Percentiles rank a stretch among this genome's conserved stretches.
Conservation (phyloP, 2,888 invertebrate species). For the Andrena camellia region DNA sequence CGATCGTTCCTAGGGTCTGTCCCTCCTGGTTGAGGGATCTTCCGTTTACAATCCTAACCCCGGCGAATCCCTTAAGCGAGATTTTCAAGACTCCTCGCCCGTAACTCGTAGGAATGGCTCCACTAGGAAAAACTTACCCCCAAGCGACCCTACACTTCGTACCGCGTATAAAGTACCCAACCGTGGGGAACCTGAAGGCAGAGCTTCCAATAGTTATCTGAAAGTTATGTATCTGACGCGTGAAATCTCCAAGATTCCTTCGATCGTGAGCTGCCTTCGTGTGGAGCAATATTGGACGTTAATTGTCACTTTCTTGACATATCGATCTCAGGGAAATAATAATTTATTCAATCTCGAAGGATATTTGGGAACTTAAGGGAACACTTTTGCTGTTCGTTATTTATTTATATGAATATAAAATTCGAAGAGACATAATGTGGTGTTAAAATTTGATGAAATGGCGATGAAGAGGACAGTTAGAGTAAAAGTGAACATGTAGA, state of each 20-base stretch:
- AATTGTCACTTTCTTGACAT: neutral
- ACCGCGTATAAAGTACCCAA: constrained; percentile 47
- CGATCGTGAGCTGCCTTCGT: neutral
- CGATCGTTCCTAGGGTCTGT: constrained; percentile 74
- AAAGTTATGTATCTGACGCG: constrained; percentile 28
- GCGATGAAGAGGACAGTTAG: too few species aligned
- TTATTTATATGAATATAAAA: too few species aligned
- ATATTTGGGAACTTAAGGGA: too few species aligned
- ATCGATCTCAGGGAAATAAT: neutral
- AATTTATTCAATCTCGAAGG: too few species aligned
- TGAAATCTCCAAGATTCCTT: constrained; percentile 22
- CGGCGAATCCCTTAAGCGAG: constrained; percentile 73
- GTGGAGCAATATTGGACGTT: neutral
- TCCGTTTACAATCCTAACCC: constrained; percentile 73
- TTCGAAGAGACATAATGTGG: too few species aligned
- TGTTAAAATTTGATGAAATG: too few species aligned
- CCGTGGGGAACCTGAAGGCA: constrained; percentile 12
- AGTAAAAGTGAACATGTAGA: too few species aligned
- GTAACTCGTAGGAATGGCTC: constrained; percentile 75
- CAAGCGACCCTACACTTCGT: constrained; percentile 57
- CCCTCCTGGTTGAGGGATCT: constrained; percentile 73
- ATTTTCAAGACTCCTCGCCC: constrained; percentile 76
- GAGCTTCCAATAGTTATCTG: constrained; percentile 27
- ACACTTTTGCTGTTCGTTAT: too few species aligned
- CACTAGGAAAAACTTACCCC: constrained; percentile 68